Evolutionary conservation across 2,113 vertebrate species (phyloP), one percentile per base, ranked within the genome.

Genomic region (Crotalus viridis): DNA sequence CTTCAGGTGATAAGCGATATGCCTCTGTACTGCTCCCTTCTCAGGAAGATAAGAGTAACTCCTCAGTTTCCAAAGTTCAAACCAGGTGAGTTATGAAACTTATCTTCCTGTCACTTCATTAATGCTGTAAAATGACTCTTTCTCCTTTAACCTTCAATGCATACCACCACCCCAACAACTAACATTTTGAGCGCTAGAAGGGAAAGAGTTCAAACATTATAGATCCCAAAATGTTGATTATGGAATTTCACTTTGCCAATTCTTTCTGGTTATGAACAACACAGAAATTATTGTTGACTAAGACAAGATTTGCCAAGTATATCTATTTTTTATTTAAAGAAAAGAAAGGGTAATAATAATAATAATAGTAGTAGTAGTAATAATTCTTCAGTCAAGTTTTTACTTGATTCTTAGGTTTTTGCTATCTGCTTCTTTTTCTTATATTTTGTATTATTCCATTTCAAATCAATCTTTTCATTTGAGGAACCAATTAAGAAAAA

Each of bases 51-150:
- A 99, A 99, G 96, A 94, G 97, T 39, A 98, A 97, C 21, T 97
- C 98, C 91, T 97, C 98, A 0, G 98, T 98, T 97, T 98, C 98
- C 90, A 99, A 99, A 98, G 97, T 98, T 95, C 98, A 97, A 46
- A 97, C 98, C 10, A 99, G 98, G 98, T 98, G 95, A 97, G 95
- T 2, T 91, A 95, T 57, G 56, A 2, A 0, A 28, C 1, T 19
- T 90, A 22, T 2, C 61, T 95, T n/a, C 54, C 92, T 13, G 46
- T 93, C 15, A 21, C 74, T 56, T 89, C 10, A 28, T 22, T 92
- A 55, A 74, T 56, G 8, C 21, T 85, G 9, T 21, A 26, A 19
- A 28, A 21, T 48, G 21, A 28, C 39, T n/a, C 3, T 87, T 51
- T 52, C 56, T 15, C 28, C 43, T 89, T 19, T n/a, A 69, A 28